phyloP scores from a whole-genome alignment of 2,888 invertebrate species.

The Noctua janthe region DNA sequence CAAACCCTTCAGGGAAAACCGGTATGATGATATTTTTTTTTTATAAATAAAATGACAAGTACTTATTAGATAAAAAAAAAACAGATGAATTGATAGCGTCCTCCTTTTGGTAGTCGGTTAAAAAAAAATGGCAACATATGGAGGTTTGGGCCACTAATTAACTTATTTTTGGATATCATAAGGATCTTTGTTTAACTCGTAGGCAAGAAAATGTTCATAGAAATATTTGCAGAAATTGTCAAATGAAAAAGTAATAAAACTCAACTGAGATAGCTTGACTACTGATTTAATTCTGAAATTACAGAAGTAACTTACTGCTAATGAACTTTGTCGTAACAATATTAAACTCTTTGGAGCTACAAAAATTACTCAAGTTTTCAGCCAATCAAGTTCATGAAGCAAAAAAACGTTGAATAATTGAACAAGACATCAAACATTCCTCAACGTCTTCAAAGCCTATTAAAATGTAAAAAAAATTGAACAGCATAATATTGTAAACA shows the following conservation, averaged over 20 bases:
- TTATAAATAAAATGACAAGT: background rate
- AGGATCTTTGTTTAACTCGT: background rate
- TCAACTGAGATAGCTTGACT: background rate
- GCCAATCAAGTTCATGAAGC: slow-evolving; percentile 9
- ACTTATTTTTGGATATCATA: background rate
- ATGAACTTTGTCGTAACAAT: slow-evolving; percentile 33
- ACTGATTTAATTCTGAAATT: slow-evolving; percentile 39
- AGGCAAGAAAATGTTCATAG: background rate
- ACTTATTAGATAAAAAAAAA: too few species aligned
- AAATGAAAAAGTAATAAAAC: slow-evolving; percentile 19
- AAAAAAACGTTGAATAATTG: background rate
- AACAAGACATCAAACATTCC: slow-evolving; percentile 19
- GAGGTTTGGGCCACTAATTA: background rate
- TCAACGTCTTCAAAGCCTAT: slow-evolving; percentile 18
- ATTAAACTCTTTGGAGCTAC: slow-evolving; percentile 24
- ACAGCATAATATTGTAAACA: slow-evolving; percentile 62
- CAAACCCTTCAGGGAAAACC: background rate
- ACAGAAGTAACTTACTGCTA: slow-evolving; percentile 38
- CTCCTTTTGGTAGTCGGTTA: too few species aligned
- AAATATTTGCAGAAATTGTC: slow-evolving; percentile 1
- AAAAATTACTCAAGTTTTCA: slow-evolving; percentile 9
- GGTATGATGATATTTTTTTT: background rate
- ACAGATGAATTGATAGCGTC: too few species aligned
- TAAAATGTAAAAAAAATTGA: background rate
- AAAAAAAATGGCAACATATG: background rate